Conservation (phyloP, 2,888 invertebrate species). For the Rhingia rostrata region DNA sequence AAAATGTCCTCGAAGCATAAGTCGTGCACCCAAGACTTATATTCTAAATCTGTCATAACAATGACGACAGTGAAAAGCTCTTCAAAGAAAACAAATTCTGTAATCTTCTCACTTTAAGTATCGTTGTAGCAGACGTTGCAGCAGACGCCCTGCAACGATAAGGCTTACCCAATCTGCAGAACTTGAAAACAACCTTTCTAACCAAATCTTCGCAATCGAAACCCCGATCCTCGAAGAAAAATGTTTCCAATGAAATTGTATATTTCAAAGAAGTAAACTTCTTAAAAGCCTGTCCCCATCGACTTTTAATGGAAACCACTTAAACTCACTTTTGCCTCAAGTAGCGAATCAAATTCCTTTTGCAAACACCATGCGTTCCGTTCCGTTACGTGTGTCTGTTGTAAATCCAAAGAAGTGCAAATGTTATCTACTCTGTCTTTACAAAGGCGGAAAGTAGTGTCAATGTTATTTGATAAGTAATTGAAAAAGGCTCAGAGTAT, state of each 20-base stretch:
- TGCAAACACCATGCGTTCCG: constrained; percentile 24
- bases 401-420: constrained; percentile 31
- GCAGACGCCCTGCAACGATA: too few species aligned
- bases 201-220: background rate
- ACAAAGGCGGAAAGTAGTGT: constrained; percentile 33
- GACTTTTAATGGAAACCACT: constrained; percentile 41
- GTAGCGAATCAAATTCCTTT: constrained; percentile 44
- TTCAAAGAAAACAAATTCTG: too few species aligned
- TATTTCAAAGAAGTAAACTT: constrained; percentile 6
- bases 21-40: too few species aligned
- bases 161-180: too few species aligned
- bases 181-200: too few species aligned
- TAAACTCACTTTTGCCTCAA: constrained; percentile 26
- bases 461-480: constrained; percentile 65
- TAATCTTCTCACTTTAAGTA: too few species aligned
- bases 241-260: constrained; percentile 11
- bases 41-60: too few species aligned
- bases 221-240: background rate
- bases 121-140: too few species aligned
- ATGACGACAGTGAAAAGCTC: too few species aligned
- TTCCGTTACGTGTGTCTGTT: background rate
- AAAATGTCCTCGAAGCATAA: too few species aligned
- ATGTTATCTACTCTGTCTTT: constrained; percentile 36
- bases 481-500: constrained; percentile 33
- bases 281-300: background rate